Evolutionary conservation across 2,113 vertebrate genomes (phyloP).

Genomic region (Labeo rohita): DNA sequence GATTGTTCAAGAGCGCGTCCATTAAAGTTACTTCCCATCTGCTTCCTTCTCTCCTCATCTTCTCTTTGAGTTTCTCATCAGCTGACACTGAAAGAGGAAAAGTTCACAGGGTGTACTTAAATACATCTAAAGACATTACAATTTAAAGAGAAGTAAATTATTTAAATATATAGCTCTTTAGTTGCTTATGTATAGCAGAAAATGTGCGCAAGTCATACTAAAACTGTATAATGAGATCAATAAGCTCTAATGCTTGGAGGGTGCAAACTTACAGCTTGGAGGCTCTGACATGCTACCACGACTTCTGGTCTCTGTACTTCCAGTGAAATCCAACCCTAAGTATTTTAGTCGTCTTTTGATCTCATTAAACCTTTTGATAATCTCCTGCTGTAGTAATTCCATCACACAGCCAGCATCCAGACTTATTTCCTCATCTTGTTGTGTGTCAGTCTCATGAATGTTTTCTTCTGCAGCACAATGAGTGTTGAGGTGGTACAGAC

Average conservation of each 20-base stretch:
- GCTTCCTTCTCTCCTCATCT: background rate
- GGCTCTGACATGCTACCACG: background rate
- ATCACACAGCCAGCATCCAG: background rate
- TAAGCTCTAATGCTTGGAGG: no score
- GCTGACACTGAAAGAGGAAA: background rate
- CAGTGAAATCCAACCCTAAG: background rate
- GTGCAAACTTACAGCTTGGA: background rate
- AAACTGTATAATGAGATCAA: background rate
- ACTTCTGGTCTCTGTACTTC: background rate
- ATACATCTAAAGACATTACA: no score
- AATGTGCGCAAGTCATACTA: no score
- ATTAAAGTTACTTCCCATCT: background rate
- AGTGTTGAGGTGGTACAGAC: background rate
- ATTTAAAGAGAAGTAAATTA: no score
- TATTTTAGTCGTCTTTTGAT: background rate
- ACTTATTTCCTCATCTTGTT: background rate
- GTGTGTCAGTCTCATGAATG: background rate
- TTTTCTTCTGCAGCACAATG: no score
- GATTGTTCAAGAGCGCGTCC: background rate
- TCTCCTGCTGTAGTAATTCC: background rate
- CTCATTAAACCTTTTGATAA: background rate
- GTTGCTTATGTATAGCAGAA: no score
- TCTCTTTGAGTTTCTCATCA: background rate
- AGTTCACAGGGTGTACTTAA: background rate
- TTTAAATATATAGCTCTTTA: no score